Base-by-base conservation (phyloP, 2,888 invertebrate genomes). In the Caenorhabditis becei region DNA sequence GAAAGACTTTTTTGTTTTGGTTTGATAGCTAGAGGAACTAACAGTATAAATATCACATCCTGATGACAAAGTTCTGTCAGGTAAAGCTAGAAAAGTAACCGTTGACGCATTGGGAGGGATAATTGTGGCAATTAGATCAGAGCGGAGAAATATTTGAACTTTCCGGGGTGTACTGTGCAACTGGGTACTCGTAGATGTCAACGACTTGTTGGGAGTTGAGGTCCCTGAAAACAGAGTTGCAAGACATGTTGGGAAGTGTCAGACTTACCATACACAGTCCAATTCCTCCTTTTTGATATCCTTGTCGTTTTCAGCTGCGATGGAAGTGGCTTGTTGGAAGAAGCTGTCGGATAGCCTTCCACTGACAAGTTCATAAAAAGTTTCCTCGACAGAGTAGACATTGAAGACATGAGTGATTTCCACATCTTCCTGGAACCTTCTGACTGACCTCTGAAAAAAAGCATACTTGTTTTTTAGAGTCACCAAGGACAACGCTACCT, bases 391-490 rank as follows among this genome's bases (percentile, higher is more conserved):
- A 0, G 83, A 77, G 49, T 81, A 84, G 0, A 80, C 83, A 49
- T 83, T 82, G 62, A 86, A 86, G 0, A 86, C 85, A 28, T 86
- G 80, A 24, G 79, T 83, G 49, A 86, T 86, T 28, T 86, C 85
- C 0, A 84, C 80, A 51, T 86, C 85, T 75, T 86, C 85, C 61
- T 86, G 83, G 65, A 86, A 86, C 35, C 85, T 62, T 11, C 85
- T 70, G 0, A 84, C 85, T 5, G 83, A 78, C 56, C 85, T 70
- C 83, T 85, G 80, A 18, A 84, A 66, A 56, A 58, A 44, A 26
- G 23, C 8, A 2, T 1, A 37, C 7, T 26, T 26, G 8, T 47
- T 24, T 10, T 37, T 53, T n/a, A n/a, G n/a, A n/a, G 35, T 35
- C 5, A 2, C 8, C 2, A 11, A 37, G n/a, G n/a, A n/a, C n/a